Evolutionary conservation across 2,113 vertebrate genomes (phyloP).

Genomic region (Amblyornis subalaris): DNA sequence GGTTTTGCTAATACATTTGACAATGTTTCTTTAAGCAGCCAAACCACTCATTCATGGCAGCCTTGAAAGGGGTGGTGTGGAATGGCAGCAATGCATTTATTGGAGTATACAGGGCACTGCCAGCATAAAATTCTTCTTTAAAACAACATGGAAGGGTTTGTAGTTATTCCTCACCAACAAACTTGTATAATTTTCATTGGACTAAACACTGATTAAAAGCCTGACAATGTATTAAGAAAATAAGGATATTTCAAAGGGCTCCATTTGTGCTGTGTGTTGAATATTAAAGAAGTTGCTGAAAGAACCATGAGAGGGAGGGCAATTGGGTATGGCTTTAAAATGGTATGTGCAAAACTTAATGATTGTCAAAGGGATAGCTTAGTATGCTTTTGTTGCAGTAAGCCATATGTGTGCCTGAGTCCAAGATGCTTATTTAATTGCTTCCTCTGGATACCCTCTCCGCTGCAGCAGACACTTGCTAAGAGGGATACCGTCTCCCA

Average conservation of each 20-base stretch:
- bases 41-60: not conserved
- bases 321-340: not conserved
- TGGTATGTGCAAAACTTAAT: not conserved
- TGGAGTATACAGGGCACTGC: not conserved
- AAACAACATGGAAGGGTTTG: not conserved
- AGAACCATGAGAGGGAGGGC: not conserved
- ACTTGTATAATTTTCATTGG: not conserved
- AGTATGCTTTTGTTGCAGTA: not conserved
- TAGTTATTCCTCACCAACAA: not conserved
- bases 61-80: not conserved
- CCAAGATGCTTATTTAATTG: not conserved
- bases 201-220: not conserved
- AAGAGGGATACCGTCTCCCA: not conserved
- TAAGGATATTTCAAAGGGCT: not conserved
- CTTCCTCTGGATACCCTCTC: not conserved
- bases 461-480: not conserved
- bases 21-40: not conserved
- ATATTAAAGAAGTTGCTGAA: not conserved
- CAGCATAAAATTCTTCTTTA: not conserved
- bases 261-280: not conserved
- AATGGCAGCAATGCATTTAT: not conserved
- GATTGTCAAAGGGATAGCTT: not conserved
- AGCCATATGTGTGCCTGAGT: not conserved
- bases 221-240: not conserved
- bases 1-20: not conserved